Evolutionary conservation across 2,888 invertebrate genomes (phyloP).

Genomic region (Auanema sp.): DNA sequence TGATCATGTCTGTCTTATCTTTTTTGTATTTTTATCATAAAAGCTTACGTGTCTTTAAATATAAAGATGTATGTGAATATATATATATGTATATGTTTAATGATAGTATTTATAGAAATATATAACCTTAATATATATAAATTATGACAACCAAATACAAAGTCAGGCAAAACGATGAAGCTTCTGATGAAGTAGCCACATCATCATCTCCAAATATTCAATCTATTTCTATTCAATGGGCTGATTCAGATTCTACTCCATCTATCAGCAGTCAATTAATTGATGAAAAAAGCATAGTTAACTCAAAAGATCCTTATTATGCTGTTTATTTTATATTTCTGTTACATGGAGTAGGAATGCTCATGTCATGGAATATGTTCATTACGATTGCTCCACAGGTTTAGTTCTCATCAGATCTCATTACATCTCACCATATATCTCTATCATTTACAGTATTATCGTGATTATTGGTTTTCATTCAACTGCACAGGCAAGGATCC

Average conservation of each 20-base stretch:
- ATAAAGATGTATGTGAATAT: neutral
- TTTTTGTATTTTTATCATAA: neutral
- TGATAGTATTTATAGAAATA: neutral
- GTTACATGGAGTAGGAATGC: slow-evolving; percentile 45
- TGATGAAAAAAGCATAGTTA: slow-evolving; percentile 5
- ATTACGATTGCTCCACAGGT: slow-evolving; percentile 46
- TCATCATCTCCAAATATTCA: too few species aligned
- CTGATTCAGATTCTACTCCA: neutral
- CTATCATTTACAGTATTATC: slow-evolving; percentile 71
- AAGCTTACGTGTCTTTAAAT: neutral
- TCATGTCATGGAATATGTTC: slow-evolving; percentile 49
- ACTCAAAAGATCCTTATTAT: slow-evolving; percentile 24
- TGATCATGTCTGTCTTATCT: neutral
- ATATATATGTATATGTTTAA: neutral
- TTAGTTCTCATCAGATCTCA: neutral
- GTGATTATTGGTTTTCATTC: slow-evolving; percentile 77
- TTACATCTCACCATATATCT: neutral
- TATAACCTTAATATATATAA: neutral
- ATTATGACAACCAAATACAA: too few species aligned
- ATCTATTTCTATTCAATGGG: too few species aligned
- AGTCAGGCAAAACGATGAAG: too few species aligned
- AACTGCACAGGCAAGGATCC: slow-evolving; percentile 7
- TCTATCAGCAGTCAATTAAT: neutral
- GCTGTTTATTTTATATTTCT: slow-evolving; percentile 43
- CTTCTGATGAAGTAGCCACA: too few species aligned